phyloP scores from a whole-genome alignment of 2,888 invertebrate genomes.

The Dascillus cervinus region DNA sequence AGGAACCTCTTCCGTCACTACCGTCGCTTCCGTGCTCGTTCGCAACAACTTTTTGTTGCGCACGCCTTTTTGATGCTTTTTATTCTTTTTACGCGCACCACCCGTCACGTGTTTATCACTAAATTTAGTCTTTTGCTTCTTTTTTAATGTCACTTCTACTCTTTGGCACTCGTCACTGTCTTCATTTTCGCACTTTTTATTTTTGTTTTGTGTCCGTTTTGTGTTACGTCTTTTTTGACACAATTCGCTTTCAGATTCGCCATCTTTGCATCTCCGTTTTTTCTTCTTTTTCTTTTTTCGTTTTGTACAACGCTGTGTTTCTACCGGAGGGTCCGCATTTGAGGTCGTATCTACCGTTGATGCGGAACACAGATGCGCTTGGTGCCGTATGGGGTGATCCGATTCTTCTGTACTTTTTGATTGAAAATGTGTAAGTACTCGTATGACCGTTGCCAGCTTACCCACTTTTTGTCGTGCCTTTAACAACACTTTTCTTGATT shows the following conservation, averaged over 20 bases:
- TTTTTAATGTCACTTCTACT: slow-evolving; percentile 32
- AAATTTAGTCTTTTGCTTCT: slow-evolving; percentile 43
- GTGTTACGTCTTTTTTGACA: slow-evolving; percentile 39
- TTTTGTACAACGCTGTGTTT: slow-evolving; percentile 44
- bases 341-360: slow-evolving; percentile 13
- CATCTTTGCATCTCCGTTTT: slow-evolving; percentile 37
- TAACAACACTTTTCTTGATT: slow-evolving; percentile 65
- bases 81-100: slow-evolving; percentile 46
- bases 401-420: slow-evolving; percentile 46
- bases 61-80: slow-evolving; percentile 41
- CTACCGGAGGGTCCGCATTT: slow-evolving; percentile 31
- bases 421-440: slow-evolving; percentile 58
- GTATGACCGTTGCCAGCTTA: slow-evolving; percentile 65
- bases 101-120: slow-evolving; percentile 35
- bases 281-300: slow-evolving; percentile 48
- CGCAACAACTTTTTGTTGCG: slow-evolving; percentile 43
- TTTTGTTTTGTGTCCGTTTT: slow-evolving; percentile 20
- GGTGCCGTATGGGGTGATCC: slow-evolving; percentile 43
- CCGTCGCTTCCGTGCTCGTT: slow-evolving; percentile 9
- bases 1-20: slow-evolving; percentile 38
- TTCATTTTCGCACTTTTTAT: slow-evolving; percentile 24
- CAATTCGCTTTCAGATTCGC: slow-evolving; percentile 36
- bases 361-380: slow-evolving; percentile 29
- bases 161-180: slow-evolving; percentile 40
- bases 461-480: slow-evolving; percentile 59